phyloP scores from a whole-genome alignment of 2,797 vertebrate genomes.

The Lepus oiostolus region DNA sequence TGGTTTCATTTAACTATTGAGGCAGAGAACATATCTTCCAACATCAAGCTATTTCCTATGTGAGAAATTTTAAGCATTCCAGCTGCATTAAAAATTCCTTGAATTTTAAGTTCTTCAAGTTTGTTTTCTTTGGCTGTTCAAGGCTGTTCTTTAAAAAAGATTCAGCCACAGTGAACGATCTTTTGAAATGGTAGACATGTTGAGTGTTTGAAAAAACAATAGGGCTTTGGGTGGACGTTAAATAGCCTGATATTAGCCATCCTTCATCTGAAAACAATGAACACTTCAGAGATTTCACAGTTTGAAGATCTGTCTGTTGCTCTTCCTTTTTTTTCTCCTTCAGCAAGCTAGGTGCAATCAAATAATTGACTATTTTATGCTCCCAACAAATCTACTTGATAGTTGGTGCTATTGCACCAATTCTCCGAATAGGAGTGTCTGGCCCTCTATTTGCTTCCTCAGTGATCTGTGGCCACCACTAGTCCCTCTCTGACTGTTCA shows the following conservation, averaged over 20 bases:
- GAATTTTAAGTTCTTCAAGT: conserved; percentile 56
- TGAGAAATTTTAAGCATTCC: conserved; percentile 59
- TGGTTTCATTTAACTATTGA: conserved; percentile 23
- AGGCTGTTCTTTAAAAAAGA: conserved; percentile 50
- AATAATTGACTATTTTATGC: neutral
- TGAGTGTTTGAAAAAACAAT: conserved; percentile 19
- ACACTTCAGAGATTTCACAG: neutral
- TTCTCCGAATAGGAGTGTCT: neutral
- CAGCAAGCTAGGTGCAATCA: neutral
- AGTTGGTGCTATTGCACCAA: conserved; percentile 1
- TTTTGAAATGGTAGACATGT: conserved; percentile 54
- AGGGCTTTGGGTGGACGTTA: neutral
- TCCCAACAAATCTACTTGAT: neutral
- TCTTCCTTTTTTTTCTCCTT: neutral
- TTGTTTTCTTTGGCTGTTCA: conserved; percentile 66
- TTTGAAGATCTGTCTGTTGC: neutral
- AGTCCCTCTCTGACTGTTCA: neutral
- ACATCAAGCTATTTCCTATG: neutral
- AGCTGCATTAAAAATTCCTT: conserved; percentile 54
- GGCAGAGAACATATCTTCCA: neutral
- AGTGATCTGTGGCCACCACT: neutral
- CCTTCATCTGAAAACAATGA: neutral
- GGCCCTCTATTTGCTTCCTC: neutral
- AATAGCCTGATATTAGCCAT: neutral
- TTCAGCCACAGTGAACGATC: conserved; percentile 18